Evolutionary conservation across 2,888 invertebrate genomes (phyloP).

Genomic region (Drosophila prolongata): DNA sequence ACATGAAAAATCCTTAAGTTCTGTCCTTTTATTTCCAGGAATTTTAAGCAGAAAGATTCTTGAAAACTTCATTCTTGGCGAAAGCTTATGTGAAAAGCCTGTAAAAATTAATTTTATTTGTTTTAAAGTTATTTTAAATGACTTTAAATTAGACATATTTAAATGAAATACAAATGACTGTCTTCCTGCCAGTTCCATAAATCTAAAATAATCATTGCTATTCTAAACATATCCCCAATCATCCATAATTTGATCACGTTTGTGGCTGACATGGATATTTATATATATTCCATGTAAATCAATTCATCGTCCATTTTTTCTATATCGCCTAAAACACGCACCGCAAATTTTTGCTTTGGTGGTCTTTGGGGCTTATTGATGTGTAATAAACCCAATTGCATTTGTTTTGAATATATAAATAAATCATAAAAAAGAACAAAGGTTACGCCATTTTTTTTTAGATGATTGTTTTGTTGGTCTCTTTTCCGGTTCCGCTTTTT

Average conservation of each 20-base stretch:
- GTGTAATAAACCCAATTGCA: conserved; percentile 82
- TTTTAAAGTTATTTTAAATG: no score
- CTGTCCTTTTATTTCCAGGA: background rate
- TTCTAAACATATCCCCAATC: conserved; percentile 37
- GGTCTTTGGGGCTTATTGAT: conserved; percentile 64
- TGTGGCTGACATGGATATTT: conserved; percentile 41
- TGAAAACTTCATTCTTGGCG: no score
- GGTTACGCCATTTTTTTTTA: conserved; percentile 62
- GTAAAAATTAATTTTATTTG: no score
- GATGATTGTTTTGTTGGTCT: conserved; percentile 42
- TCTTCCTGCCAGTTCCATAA: background rate
- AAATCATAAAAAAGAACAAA: conserved; percentile 66
- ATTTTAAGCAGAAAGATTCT: no score
- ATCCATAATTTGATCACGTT: conserved; percentile 68
- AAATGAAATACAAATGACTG: no score
- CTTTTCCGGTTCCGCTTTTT: conserved; percentile 56
- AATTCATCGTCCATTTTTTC: conserved; percentile 22
- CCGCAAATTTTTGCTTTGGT: conserved; percentile 61
- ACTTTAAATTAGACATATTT: no score
- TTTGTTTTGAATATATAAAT: conserved; percentile 83
- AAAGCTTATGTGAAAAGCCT: no score
- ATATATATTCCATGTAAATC: conserved; percentile 39
- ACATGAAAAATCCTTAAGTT: conserved; percentile 3
- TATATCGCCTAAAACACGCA: conserved; percentile 45
- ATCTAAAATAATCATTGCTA: conserved; percentile 7